Percentiles rank a stretch among this genome's conserved stretches.
These are phyloP conservation scores for Drosophila mauritiana DNA, from an alignment of 1,140 invertebrate genomes.

Conservation along the genomic window DNA sequence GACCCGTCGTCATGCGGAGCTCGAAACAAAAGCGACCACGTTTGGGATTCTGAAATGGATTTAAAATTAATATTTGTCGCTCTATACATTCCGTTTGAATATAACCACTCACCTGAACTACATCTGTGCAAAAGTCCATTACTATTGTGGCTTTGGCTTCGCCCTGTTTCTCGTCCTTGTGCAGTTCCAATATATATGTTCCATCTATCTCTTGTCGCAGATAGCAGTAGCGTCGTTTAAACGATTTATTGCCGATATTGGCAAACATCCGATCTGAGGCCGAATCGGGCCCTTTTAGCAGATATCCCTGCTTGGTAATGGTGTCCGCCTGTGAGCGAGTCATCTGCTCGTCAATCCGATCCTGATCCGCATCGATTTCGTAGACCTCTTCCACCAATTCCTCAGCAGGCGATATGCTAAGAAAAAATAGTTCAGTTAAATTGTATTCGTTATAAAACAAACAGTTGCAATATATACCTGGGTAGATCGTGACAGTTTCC, in stretches of 20 bases:
- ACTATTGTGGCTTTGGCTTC: conserved; percentile 96
- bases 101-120: conserved; percentile 88
- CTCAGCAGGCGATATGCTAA: conserved; percentile 79
- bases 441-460: not conserved
- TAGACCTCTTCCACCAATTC: conserved; percentile 93
- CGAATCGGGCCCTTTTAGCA: conserved; percentile 95
- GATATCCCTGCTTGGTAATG: conserved; percentile 94
- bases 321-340: conserved; percentile 88
- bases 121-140: conserved; percentile 96
- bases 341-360: conserved; percentile 91
- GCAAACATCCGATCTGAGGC: conserved; percentile 93
- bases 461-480: conserved; percentile 85
- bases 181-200: conserved; percentile 95
- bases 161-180: conserved; percentile 96
- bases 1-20: conserved; percentile 92
- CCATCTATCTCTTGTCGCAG: conserved; percentile 95
- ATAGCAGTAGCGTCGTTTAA: conserved; percentile 95
- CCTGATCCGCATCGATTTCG: conserved; percentile 93
- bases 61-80: not conserved
- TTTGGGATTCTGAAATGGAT: conserved; percentile 89
- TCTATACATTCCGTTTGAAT: not conserved
- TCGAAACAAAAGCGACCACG: conserved; percentile 95
- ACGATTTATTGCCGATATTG: conserved; percentile 94
- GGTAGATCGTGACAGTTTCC: conserved; percentile 93
- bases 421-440: not conserved